Conservation (phyloP, 2,888 invertebrate species). For the Parnassius glacialis region DNA sequence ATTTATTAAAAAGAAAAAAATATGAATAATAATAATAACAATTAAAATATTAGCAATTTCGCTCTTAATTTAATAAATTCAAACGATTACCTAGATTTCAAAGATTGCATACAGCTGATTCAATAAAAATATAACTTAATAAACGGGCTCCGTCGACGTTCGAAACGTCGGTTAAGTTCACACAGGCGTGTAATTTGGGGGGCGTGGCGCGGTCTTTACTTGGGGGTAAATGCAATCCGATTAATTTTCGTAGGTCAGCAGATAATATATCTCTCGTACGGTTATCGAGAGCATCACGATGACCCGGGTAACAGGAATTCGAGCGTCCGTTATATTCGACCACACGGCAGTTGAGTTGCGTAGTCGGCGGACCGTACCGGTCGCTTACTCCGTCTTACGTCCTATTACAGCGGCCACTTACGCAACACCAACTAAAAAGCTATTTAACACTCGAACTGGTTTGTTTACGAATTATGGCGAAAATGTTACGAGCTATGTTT, state of each 20-base stretch:
- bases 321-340: conserved; percentile 52
- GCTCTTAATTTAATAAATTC: neutral
- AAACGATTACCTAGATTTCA: neutral
- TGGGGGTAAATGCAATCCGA: conserved; percentile 49
- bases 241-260: conserved; percentile 59
- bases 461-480: conserved; percentile 34
- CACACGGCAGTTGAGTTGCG: conserved; percentile 36
- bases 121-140: conserved; percentile 19
- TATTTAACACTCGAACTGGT: conserved; percentile 37
- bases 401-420: conserved; percentile 37
- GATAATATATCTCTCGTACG: conserved; percentile 48
- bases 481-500: conserved; percentile 26
- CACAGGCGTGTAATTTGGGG: conserved; percentile 26
- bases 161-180: conserved; percentile 8
- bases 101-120: conserved; percentile 11
- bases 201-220: conserved; percentile 32
- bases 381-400: conserved; percentile 29
- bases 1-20: no score
- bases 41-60: neutral
- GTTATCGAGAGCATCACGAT: conserved; percentile 59
- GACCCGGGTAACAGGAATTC: conserved; percentile 55
- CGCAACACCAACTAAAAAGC: conserved; percentile 42
- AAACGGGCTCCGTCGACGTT: conserved; percentile 17
- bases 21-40: no score
- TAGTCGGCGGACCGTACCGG: conserved; percentile 38